Base-by-base conservation (phyloP, 2,888 invertebrate species). In the Drosophila colorata region DNA sequence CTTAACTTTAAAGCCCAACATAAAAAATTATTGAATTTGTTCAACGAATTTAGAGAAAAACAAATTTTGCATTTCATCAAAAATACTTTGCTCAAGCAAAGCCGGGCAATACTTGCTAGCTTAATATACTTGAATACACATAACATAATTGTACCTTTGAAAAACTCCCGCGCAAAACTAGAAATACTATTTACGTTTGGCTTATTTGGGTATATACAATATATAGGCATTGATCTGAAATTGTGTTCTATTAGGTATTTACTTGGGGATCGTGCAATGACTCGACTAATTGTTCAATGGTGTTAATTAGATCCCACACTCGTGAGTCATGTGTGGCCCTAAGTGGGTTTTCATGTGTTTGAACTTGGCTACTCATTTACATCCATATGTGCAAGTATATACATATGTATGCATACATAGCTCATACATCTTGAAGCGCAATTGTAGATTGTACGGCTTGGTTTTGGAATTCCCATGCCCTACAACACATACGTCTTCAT, bases 321-420 rank as follows among this genome's bases (percentile, higher is more conserved):
- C 41, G 73, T 77, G 78, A 78, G 20, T 77, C 78, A 77, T 46
- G 35, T 52, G 31, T 40, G 13, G 14, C 23, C 13, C 37, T 56
- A 41, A 69, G 38, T 74, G 71, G 40, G 67, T 57, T 70, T 75
- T 51, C 53, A 58, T 51, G 56, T 38, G 40, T n/a, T 16, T 47
- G 13, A 38, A 41, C 51, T n/a, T 68, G 40, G 4, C 28, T 48
- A 28, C 38, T 33, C 47, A 38, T 64, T 56, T 57, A 16, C 38
- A 35, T 28, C 28, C 28, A 7, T 28, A 23, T 23, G 23, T 3
- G 6, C 2, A 31, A 8, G 28, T 41, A n/a, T 8, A 14, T 18
- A 16, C 8, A 18, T 13, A n/a, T 20, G 8, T 18, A 11, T 23
- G 28, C 37, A 31, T 37, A 37, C 44, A 4, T n/a, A 1, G 14